Base-by-base conservation (phyloP, 2,888 invertebrate genomes). In the Drosophila koepferae region DNA sequence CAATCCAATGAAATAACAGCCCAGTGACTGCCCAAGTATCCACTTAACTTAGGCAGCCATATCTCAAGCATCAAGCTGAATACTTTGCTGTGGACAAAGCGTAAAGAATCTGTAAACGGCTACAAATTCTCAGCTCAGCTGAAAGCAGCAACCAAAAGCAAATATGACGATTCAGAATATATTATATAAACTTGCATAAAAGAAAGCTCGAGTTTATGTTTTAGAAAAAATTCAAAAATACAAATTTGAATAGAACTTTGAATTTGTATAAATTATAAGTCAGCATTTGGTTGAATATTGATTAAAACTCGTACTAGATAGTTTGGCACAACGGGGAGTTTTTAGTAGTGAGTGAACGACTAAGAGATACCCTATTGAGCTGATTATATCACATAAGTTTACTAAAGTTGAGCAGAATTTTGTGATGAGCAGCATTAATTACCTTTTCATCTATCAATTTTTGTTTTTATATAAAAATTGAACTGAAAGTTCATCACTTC, bases 31-130 rank as follows among this genome's bases (percentile, higher is more conserved):
- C 49, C 72, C 72, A 67, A 86, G 86, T 74, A 77, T 76, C 66
- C 81, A 18, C 51, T 83, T 63, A 56, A 66, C 76, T 68, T 68
- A 72, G 67, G 67, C 58, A 81, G 72, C 65, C 65, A 89, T 79
- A 77, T 68, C 77, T 81, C 64, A 74, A 73, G 81, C 79, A 76
- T 28, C 18, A n/a, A 34, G 63, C 61, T 69, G 72, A 88, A 83
- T 82, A 58, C 75, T 69, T 61, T 61, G 78, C 63, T 46, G 54
- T 20, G 55, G 31, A 55, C 55, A 55, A 58, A 67, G 61, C 40
- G 54, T 23, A 41, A 38, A 58, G 63, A 72, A 70, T 41, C 55
- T 44, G 53, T 78, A 71, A 82, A 54, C 70, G 74, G 65, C 49
- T 51, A 65, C 66, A 66, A 72, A 66, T 28, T 46, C 14, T 20